Conservation (phyloP, 2,888 invertebrate species). For the Euzetes globulus region DNA sequence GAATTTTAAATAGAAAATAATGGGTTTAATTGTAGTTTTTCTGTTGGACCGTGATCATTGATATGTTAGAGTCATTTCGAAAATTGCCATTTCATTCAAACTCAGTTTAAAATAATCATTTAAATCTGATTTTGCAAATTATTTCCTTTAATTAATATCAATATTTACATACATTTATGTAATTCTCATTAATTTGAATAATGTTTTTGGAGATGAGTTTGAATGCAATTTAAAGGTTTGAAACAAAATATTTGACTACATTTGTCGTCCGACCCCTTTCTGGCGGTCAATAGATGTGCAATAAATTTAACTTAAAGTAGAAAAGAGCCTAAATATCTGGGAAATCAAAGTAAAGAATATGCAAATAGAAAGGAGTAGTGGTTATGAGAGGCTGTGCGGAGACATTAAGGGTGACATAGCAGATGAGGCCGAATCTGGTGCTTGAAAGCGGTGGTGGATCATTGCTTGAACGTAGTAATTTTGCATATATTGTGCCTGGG, state of each 20-base stretch:
- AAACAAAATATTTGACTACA: no score
- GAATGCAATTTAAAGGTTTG: no score
- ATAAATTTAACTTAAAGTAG: not conserved
- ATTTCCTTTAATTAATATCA: not conserved
- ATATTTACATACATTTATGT: not conserved
- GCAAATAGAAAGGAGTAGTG: not conserved
- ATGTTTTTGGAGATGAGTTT: no score
- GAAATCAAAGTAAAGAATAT: not conserved
- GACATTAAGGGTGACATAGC: conserved; percentile 6
- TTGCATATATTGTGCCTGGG: conserved; percentile 32
- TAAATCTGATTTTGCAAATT: no score
- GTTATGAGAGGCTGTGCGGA: conserved; percentile 3
- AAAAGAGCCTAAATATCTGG: not conserved
- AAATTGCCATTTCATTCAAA: not conserved
- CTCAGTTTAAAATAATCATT: not conserved
- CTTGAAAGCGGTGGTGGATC: conserved; percentile 20
- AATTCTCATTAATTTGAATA: no score
- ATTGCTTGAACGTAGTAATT: conserved; percentile 31
- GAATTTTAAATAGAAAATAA: not conserved
- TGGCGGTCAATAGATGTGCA: no score
- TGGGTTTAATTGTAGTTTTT: not conserved
- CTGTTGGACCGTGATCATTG: not conserved
- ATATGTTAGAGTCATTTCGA: not conserved
- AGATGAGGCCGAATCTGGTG: not conserved
- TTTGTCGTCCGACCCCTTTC: no score